Conservation (phyloP, 2,888 invertebrate genomes). For the Pecten maximus region DNA sequence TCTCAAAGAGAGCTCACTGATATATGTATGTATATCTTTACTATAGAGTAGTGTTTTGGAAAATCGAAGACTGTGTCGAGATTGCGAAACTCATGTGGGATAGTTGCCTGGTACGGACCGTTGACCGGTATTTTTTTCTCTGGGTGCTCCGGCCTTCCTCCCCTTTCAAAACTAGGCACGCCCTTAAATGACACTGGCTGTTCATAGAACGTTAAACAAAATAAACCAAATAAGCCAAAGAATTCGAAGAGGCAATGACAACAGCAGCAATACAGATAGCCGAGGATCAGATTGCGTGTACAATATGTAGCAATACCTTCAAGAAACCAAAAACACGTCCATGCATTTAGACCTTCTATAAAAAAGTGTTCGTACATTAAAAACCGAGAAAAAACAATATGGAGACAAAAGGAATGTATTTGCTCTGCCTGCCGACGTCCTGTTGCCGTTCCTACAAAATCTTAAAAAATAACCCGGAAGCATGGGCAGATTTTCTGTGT, state of each 20-base stretch:
- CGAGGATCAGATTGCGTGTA: conserved; percentile 54
- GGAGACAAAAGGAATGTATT: not conserved
- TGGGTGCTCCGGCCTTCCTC: too few relatives aligned
- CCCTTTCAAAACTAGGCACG: too few relatives aligned
- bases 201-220: too few relatives aligned
- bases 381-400: conserved; percentile 26
- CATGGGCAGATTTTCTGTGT: conserved; percentile 13
- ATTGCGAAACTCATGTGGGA: too few relatives aligned
- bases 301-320: conserved; percentile 56
- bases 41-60: too few relatives aligned
- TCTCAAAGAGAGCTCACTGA: too few relatives aligned
- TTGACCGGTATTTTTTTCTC: too few relatives aligned
- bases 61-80: too few relatives aligned
- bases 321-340: conserved; percentile 53
- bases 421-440: not conserved
- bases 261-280: conserved; percentile 44
- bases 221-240: too few relatives aligned
- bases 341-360: conserved; percentile 56
- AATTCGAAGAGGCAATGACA: conserved; percentile 39
- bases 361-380: conserved; percentile 50
- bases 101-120: too few relatives aligned
- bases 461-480: not conserved
- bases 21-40: too few relatives aligned
- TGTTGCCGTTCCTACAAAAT: not conserved
- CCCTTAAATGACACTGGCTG: too few relatives aligned